Evolutionary conservation across 2,113 vertebrate species (phyloP).

Genomic region (Corythaeola cristata): DNA sequence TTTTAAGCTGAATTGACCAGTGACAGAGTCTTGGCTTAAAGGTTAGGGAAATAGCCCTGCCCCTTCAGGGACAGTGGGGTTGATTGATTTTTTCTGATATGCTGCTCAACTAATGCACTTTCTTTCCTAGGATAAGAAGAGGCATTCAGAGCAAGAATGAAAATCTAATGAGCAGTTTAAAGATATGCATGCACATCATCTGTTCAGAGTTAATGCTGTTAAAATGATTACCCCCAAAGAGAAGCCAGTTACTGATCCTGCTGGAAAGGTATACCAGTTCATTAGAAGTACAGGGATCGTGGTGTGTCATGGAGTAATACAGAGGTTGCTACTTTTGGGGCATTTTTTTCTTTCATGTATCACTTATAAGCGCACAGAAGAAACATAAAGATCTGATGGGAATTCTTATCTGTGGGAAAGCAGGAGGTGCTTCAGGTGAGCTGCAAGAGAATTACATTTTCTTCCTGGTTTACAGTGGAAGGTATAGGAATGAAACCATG

Average conservation of each 20-base stretch:
- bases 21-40: not conserved
- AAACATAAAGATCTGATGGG: not conserved
- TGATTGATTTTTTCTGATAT: not conserved
- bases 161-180: conserved; percentile 8
- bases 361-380: not conserved
- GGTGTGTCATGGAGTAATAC: not conserved
- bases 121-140: not conserved
- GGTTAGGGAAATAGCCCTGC: not conserved
- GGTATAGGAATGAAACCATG: not conserved
- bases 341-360: not conserved
- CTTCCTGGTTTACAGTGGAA: not conserved
- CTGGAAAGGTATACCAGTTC: too few relatives aligned
- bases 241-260: not conserved
- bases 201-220: conserved; percentile 31
- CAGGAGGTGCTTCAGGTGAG: not conserved
- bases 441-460: not conserved
- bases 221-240: conserved; percentile 1
- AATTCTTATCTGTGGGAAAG: not conserved
- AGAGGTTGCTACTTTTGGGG: not conserved
- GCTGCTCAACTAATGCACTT: conserved; percentile 1
- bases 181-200: not conserved
- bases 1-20: not conserved
- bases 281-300: too few relatives aligned
- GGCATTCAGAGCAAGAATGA: not conserved
- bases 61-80: not conserved